These are phyloP conservation scores for Pelobates fuscus DNA, from an alignment of 2,113 vertebrate genomes.

Conservation along the genomic window DNA sequence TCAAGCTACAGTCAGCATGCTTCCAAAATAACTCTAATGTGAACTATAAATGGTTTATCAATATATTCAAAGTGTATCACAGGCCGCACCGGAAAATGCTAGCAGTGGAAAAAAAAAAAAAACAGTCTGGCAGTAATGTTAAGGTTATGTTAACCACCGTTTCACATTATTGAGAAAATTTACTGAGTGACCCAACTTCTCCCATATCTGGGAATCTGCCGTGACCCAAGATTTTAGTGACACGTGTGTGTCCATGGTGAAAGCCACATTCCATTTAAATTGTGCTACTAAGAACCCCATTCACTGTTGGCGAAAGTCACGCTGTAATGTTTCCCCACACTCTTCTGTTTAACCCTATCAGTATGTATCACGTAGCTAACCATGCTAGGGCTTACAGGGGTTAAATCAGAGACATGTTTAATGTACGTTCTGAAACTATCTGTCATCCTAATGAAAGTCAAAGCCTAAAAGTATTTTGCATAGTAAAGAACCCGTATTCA, in stretches of 20 bases:
- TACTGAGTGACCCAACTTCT: constrained; percentile 1
- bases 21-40: constrained; percentile 14
- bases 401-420: no score
- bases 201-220: not conserved
- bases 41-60: constrained; percentile 23
- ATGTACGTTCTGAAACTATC: no score
- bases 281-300: no score
- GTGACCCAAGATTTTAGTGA: constrained; percentile 10
- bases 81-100: not conserved
- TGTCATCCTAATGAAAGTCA: no score
- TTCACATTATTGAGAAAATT: constrained; percentile 28
- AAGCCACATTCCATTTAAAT: no score
- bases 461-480: no score
- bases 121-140: not conserved
- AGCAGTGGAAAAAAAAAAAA: constrained; percentile 13
- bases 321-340: no score
- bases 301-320: no score
- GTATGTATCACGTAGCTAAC: no score
- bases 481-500: no score
- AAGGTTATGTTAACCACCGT: not conserved
- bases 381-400: no score
- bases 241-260: not conserved
- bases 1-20: not conserved
- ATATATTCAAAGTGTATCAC: not conserved
- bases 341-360: no score